phyloP scores from a whole-genome alignment of 2,113 vertebrate genomes.

The Orientallactaga bullata region DNA sequence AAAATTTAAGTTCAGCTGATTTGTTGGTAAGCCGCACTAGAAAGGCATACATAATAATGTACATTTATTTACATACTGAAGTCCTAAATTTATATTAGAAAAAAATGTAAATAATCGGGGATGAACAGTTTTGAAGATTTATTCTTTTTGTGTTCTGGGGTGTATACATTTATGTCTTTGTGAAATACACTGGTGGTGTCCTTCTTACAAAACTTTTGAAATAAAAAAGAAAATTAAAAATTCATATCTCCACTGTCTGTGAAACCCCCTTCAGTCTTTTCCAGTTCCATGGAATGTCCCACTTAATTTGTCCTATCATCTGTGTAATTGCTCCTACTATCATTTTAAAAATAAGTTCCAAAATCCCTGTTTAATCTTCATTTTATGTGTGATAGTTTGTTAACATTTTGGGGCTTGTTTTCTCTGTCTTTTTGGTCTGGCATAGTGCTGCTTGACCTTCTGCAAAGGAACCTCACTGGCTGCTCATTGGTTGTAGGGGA shows the following conservation, averaged over 20 bases:
- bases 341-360: constrained; percentile 50
- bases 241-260: constrained; percentile 91
- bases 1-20: constrained; percentile 88
- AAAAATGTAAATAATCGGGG: constrained; percentile 94
- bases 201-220: constrained; percentile 89
- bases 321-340: constrained; percentile 79
- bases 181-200: constrained; percentile 94
- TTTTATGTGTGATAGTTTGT: constrained; percentile 69
- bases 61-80: constrained; percentile 94
- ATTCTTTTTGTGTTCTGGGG: constrained; percentile 91
- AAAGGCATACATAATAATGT: constrained; percentile 92
- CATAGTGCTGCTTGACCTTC: constrained; percentile 81
- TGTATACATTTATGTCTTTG: constrained; percentile 92
- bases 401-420: constrained; percentile 71
- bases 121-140: constrained; percentile 90
- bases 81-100: constrained; percentile 92
- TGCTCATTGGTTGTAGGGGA: too few species aligned
- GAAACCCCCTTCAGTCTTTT: constrained; percentile 88
- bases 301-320: constrained; percentile 82
- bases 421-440: constrained; percentile 80
- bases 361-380: constrained; percentile 64
- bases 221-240: constrained; percentile 84
- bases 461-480: constrained; percentile 76
- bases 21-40: constrained; percentile 91
- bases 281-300: constrained; percentile 82